Base-by-base conservation (phyloP, 2,888 invertebrate species). In the Eubasilissa splendida region DNA sequence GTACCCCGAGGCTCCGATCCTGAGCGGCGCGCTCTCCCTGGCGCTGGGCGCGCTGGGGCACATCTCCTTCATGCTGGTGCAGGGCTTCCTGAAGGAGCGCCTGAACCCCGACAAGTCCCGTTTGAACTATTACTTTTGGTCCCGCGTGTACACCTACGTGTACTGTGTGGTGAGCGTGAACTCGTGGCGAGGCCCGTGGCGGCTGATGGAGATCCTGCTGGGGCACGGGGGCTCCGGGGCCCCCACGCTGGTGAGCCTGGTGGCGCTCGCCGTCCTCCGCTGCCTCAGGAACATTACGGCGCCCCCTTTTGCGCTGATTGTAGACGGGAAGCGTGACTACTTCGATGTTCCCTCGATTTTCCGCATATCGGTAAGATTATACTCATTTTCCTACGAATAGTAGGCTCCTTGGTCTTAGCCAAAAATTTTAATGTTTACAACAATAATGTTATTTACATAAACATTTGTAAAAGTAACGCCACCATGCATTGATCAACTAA, bases 101-200 rank as follows among this genome's bases (percentile, higher is more conserved):
- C 89, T 94, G 12, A 91, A 93, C 86, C 95, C 96, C 4, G 94
- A 95, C 85, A 92, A 92, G 74, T 93, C 93, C 83, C 88, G 95
- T 81, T 88, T 95, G 77, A 90, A 92, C 74, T 96, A 93, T 87
- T 95, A 95, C 86, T 87, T 93, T 79, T 87, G 92, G 78, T 96
- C 96, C 83, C 90, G 96, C 78, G 84, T 93, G 52, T 96, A 96
- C 87, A 96, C 96, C 22, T 91, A 91, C 82, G 87, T 94, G 84
- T 96, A 95, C 86, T 96, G 94, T 9, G 92, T 95, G 85, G 93
- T 95, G 83, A 96, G 96, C 87, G 96, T 97, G 65, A 96, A 95
- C 86, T 95, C 95, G 82, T 97, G 97, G 97, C 91, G 96, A 9
- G 97, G 97, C 1, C 93, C 94, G 66, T 97, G 96, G 96, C 91